Conservation (phyloP, 2,113 vertebrate species). For the Passer montanus region DNA sequence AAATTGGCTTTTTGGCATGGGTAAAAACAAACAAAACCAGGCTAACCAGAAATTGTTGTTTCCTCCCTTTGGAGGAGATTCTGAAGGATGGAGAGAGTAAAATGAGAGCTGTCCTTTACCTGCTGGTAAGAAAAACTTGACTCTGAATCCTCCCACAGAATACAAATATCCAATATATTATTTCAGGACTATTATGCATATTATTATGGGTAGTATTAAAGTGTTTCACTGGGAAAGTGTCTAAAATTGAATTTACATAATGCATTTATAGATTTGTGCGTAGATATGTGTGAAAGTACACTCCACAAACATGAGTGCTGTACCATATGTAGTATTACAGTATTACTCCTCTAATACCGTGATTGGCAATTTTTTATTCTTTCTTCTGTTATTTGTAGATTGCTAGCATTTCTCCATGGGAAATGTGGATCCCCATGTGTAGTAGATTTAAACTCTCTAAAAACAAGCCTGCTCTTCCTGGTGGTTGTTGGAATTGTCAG, state of each 20-base stretch:
- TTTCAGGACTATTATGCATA: background rate
- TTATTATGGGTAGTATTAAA: background rate
- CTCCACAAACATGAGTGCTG: background rate
- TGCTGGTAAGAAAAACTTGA: background rate
- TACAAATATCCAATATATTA: background rate
- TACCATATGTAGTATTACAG: background rate
- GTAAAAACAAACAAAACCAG: background rate
- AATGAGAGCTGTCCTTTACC: background rate
- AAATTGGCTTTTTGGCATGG: background rate
- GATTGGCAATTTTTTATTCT: background rate
- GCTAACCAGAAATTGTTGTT: background rate
- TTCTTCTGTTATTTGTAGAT: background rate
- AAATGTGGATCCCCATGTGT: background rate
- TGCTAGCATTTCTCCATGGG: background rate
- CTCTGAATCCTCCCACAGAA: background rate
- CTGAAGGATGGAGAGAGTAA: background rate
- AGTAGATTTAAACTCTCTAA: background rate
- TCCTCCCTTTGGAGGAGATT: background rate
- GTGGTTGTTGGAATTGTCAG: background rate
- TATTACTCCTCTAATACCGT: fast-evolving
- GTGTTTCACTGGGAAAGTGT: background rate
- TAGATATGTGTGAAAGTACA: background rate
- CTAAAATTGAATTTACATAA: background rate
- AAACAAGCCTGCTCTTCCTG: background rate
- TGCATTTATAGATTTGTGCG: background rate